Evolutionary conservation across 2,888 invertebrate species (phyloP), one percentile per base, ranked within the genome.

Genomic region (Clivina fossor): DNA sequence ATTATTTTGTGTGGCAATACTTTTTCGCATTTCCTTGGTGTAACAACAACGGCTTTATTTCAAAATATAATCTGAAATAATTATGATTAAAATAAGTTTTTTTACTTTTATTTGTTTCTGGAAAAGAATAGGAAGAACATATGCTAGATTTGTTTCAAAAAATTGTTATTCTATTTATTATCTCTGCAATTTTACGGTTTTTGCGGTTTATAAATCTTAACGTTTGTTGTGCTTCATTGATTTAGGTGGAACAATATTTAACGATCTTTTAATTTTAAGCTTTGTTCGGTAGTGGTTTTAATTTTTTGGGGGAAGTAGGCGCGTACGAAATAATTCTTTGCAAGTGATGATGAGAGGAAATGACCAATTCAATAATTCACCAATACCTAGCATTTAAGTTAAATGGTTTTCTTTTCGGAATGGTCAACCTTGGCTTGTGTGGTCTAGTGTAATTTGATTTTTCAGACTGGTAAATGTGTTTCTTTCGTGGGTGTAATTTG

Each of bases 241-340:
- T 30, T 18, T 15, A n/a, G 11, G 30, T 32, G 30, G 32, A 30
- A 44, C 44, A 7, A 11, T 43, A n/a, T 43, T 43, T 44, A 44
- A 44, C 44, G 44, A 44, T 15, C 44, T 44, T 44, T 44, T 44
- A 44, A 44, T 44, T 44, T 44, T 28, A n/a, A n/a, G n/a, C n/a
- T n/a, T n/a, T n/a, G n/a, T n/a, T n/a, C n/a, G n/a, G 11, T 44
- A 15, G 44, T 30, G 44, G n/a, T n/a, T n/a, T n/a, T n/a, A n/a
- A n/a, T 22, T 19, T 26, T 18, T 4, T 16, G 26, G 26, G 19
- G 30, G 30, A 28, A 44, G 38, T n/a, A 44, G 44, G 44, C 32
- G 44, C 32, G 44, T 44, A 30, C 44, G 30, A 44, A 28, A 9
- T 44, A 28, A 44, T 44, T n/a, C n/a, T n/a, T 19, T 44, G 18